Evolutionary conservation across 2,888 invertebrate species (phyloP), one percentile per base, ranked within the genome.

Genomic region (Rhaphigaster nebulosa): DNA sequence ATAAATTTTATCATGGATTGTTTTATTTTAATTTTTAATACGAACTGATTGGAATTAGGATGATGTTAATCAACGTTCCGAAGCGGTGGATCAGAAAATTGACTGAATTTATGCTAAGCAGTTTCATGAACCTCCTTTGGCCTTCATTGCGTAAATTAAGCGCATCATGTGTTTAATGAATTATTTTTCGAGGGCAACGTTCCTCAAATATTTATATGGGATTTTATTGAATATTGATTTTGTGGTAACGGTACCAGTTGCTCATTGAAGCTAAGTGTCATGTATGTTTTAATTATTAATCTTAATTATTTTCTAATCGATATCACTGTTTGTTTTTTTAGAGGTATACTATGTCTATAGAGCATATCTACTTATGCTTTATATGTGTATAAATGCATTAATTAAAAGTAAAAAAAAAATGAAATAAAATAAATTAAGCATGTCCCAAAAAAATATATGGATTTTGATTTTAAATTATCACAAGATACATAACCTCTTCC

Each of bases 41-140:
- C 5, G 70, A 38, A 38, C 70, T 38, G 34, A 76, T 76, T 38
- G 70, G 29, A 38, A 76, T 76, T 76, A 34, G 38, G 5, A 34
- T 12, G 70, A 38, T 76, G 38, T 23, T 76, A 76, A 76, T 76
- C 70, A 76, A 20, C 70, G 70, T 76, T 76, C 70, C 70, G 70
- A 76, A 76, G 70, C 70, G 70, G 70, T 76, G 70, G 70, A 34
- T 76, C 70, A 38, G 70, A 76, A 76, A 76, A 76, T 76, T 76
- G 70, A 76, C 70, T 76, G 70, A 76, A 76, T 76, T 38, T 76
- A 76, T 76, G 70, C 34, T 76, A 20, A 76, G 38, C 20, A 76
- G 70, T 76, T 76, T 76, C 70, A 76, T 76, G 70, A 76, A 76
- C 70, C 70, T 76, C 26, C 34, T 76, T 20, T 38, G 70, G 70